Conservation (phyloP, 92 coral and sea anemone genomes). For the Diadumene lineata region DNA sequence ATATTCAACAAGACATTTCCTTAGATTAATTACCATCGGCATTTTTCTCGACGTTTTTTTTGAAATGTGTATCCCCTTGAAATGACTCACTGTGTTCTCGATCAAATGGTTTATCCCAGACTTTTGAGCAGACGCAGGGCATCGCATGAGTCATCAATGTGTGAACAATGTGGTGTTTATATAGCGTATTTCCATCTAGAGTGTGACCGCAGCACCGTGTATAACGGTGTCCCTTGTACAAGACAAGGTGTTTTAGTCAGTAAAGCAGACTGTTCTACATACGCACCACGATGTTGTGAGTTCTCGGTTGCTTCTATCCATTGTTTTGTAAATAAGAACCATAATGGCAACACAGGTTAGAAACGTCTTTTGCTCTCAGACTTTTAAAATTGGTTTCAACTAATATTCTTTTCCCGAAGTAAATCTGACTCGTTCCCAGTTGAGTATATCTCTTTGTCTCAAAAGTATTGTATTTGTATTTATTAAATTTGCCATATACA, state of each 20-base stretch:
- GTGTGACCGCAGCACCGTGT: constrained; percentile 8
- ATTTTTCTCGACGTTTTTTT: too few species aligned
- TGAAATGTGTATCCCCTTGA: too few species aligned
- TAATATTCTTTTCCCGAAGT: too few species aligned
- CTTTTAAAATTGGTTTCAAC: too few species aligned
- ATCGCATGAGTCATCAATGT: background rate
- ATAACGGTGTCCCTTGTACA: constrained; percentile 4
- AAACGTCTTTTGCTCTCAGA: background rate
- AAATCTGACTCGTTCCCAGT: too few species aligned
- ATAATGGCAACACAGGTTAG: constrained; percentile 13
- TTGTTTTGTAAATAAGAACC: constrained; percentile 17
- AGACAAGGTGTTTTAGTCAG: background rate
- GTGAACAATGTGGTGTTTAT: background rate
- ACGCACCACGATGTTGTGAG: constrained; percentile 15
- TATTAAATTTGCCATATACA: too few species aligned
- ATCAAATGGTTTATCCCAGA: too few species aligned
- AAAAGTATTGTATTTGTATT: too few species aligned
- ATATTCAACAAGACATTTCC: too few species aligned
- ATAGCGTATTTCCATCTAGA: background rate
- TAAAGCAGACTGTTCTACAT: background rate
- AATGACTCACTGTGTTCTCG: too few species aligned
- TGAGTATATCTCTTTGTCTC: too few species aligned
- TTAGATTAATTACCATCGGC: too few species aligned
- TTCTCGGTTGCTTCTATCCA: background rate
- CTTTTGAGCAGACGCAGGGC: background rate